Conservation (phyloP, 2,797 vertebrate genomes). For the Darevskia nairensis region DNA sequence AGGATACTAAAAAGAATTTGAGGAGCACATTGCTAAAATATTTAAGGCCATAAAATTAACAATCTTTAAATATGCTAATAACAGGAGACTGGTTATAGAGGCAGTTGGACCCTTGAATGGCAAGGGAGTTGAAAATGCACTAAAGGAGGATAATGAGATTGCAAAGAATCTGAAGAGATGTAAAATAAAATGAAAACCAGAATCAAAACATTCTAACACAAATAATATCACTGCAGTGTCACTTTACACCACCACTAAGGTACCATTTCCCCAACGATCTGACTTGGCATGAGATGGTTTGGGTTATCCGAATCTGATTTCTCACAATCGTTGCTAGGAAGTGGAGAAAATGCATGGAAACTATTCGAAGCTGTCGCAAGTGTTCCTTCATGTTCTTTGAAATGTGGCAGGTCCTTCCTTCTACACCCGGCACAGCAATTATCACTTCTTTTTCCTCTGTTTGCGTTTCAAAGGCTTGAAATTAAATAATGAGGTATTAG, state of each 20-base stretch:
- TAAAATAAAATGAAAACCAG: constrained; percentile 41
- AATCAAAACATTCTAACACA: constrained; percentile 16
- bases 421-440: constrained; percentile 44
- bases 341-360: constrained; percentile 16
- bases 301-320: constrained; percentile 29
- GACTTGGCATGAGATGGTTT: not conserved
- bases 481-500: constrained; percentile 9
- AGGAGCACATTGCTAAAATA: too few species aligned
- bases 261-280: not conserved
- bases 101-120: too few species aligned
- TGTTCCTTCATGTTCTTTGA: constrained; percentile 62
- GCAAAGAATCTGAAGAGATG: constrained; percentile 1
- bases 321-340: constrained; percentile 33
- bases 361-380: constrained; percentile 44
- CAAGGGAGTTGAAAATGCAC: too few species aligned
- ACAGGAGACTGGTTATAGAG: too few species aligned
- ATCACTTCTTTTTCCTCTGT: constrained; percentile 39
- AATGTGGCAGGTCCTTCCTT: constrained; percentile 60
- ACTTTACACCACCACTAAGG: not conserved
- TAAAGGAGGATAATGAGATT: too few species aligned
- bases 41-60: too few species aligned
- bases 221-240: not conserved
- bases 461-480: constrained; percentile 56
- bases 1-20: too few species aligned
- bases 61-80: too few species aligned